Evolutionary conservation across 1,140 invertebrate species (phyloP).

Genomic region (Pentalonia nigronervosa): DNA sequence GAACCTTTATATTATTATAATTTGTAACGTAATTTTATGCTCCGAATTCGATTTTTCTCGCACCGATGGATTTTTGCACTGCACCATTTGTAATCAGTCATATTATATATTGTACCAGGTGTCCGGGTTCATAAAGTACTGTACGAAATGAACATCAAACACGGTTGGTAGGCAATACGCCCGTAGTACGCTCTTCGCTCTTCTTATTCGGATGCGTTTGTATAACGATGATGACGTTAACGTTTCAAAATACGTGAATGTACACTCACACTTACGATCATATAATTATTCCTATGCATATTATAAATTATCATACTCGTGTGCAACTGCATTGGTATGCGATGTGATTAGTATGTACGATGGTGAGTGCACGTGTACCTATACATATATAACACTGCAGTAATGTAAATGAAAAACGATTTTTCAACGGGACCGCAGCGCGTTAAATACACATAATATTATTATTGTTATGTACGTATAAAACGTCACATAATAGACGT

Average conservation of each 20-base stretch:
- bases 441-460: neutral
- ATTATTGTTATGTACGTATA: neutral
- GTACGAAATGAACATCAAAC: too few species aligned
- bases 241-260: neutral
- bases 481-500: conserved; percentile 14
- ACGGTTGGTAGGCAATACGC: too few species aligned
- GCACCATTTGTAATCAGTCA: neutral
- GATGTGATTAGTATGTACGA: neutral
- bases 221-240: neutral
- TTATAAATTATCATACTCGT: neutral
- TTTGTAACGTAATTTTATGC: neutral
- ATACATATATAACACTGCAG: neutral
- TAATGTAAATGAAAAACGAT: conserved; percentile 5
- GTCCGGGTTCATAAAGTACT: too few species aligned
- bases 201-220: neutral
- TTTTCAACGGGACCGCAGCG: neutral
- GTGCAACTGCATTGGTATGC: neutral
- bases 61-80: neutral
- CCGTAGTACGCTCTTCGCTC: neutral
- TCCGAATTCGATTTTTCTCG: neutral
- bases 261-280: neutral
- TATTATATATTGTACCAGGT: too few species aligned
- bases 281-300: neutral
- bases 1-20: neutral
- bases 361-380: neutral